Percentiles rank a stretch among this genome's conserved stretches.
Evolutionary conservation across 2,797 vertebrate genomes (phyloP).

Genomic region (Gallinago nigripennis): DNA sequence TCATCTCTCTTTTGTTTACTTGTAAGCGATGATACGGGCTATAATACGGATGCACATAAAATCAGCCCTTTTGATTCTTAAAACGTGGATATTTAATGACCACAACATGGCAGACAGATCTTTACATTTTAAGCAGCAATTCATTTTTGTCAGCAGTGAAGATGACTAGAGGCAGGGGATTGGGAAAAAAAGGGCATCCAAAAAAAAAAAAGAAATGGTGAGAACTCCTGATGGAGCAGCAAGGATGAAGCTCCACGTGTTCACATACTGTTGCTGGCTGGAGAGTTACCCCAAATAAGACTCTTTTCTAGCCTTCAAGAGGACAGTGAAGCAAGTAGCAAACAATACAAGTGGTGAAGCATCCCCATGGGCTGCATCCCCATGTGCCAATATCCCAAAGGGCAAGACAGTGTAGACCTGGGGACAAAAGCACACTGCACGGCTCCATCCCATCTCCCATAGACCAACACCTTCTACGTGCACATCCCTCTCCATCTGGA

Average conservation of each 20-base stretch:
- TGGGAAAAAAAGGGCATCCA: too few species aligned
- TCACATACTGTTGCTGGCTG: too few species aligned
- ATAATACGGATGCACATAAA: neutral
- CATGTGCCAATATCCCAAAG: neutral
- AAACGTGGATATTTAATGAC: neutral
- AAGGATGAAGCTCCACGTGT: too few species aligned
- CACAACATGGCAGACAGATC: too few species aligned
- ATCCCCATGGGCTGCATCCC: neutral
- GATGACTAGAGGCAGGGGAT: too few species aligned
- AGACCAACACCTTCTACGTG: neutral
- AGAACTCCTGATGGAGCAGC: too few species aligned
- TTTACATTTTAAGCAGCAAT: too few species aligned
- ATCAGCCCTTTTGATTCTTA: neutral
- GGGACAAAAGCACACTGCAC: neutral
- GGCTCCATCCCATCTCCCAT: neutral
- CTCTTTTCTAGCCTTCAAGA: too few species aligned
- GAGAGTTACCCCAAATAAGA: too few species aligned
- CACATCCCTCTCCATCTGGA: neutral
- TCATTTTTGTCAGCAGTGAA: too few species aligned
- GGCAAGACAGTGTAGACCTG: neutral
- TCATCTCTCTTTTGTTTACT: neutral
- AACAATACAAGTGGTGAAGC: rapidly evolving
- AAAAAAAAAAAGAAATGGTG: too few species aligned
- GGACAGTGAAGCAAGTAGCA: neutral
- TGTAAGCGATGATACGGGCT: neutral